These are phyloP conservation scores for Rhinopomastus cyanomelas DNA, from an alignment of 2,113 vertebrate species.

Conservation along the genomic window DNA sequence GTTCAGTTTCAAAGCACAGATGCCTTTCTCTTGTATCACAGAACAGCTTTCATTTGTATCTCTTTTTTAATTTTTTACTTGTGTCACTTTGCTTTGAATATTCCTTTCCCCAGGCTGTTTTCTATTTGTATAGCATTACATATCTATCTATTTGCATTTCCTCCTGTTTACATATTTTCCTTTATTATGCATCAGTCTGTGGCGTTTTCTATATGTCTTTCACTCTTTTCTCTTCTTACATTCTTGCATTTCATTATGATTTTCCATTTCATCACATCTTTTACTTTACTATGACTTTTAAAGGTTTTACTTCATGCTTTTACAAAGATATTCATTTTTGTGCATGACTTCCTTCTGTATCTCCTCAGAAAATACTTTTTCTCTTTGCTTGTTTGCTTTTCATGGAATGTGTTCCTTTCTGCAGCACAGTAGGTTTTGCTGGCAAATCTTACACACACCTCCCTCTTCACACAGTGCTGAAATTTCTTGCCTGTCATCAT, in stretches of 20 bases:
- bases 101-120: not conserved
- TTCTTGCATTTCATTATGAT: not conserved
- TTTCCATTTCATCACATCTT: not conserved
- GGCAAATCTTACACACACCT: not conserved
- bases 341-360: not conserved
- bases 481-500: not conserved
- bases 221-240: not conserved
- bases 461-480: not conserved
- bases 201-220: not conserved
- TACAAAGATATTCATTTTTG: fast-evolving
- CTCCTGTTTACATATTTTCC: not conserved
- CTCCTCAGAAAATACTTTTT: not conserved
- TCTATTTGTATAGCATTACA: not conserved
- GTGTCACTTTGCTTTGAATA: not conserved
- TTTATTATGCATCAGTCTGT: not conserved
- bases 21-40: not conserved
- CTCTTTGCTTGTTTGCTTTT: not conserved
- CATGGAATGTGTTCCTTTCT: not conserved
- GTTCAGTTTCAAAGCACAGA: not conserved
- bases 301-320: not conserved
- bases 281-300: not conserved
- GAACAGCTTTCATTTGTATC: not conserved
- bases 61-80: not conserved
- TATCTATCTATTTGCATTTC: not conserved
- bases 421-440: not conserved